Percentiles rank a stretch among this genome's conserved stretches.
Evolutionary conservation across 2,113 vertebrate genomes (phyloP).

Genomic region (Lepus timidus): DNA sequence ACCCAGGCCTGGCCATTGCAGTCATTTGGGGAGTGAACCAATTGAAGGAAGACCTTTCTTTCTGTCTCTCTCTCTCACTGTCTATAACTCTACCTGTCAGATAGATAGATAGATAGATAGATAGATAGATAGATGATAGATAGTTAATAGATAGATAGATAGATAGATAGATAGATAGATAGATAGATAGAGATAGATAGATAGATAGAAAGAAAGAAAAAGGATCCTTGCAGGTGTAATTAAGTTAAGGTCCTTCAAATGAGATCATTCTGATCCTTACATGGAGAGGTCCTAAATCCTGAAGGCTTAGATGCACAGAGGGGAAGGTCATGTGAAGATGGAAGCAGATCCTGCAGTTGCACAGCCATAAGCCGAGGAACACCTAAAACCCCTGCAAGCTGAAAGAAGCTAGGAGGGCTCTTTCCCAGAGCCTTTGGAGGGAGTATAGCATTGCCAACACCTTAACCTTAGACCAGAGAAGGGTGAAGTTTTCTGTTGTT

Average conservation of each 20-base stretch:
- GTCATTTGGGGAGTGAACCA: too few relatives aligned
- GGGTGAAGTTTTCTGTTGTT: neutral
- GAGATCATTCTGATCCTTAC: neutral
- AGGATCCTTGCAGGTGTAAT: slow-evolving; percentile 23
- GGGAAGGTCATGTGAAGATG: neutral
- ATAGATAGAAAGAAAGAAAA: too few relatives aligned
- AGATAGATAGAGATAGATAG: too few relatives aligned
- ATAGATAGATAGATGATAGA: too few relatives aligned
- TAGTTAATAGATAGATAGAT: too few relatives aligned
- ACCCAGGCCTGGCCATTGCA: too few relatives aligned
- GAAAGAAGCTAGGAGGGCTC: neutral
- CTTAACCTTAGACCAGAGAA: slow-evolving; percentile 33
- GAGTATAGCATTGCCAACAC: neutral
- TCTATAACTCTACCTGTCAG: too few relatives aligned
- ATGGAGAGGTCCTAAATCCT: neutral
- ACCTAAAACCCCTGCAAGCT: neutral
- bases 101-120: too few relatives aligned
- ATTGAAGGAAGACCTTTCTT: too few relatives aligned
- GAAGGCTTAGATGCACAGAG: neutral
- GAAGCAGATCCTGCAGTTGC: neutral
- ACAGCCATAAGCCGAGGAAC: neutral
- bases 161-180: too few relatives aligned
- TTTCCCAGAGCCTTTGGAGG: neutral
- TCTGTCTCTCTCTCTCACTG: too few relatives aligned
- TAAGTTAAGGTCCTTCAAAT: slow-evolving; percentile 26